Conservation (phyloP, 2,888 invertebrate genomes). For the Caenorhabditis sp. region DNA sequence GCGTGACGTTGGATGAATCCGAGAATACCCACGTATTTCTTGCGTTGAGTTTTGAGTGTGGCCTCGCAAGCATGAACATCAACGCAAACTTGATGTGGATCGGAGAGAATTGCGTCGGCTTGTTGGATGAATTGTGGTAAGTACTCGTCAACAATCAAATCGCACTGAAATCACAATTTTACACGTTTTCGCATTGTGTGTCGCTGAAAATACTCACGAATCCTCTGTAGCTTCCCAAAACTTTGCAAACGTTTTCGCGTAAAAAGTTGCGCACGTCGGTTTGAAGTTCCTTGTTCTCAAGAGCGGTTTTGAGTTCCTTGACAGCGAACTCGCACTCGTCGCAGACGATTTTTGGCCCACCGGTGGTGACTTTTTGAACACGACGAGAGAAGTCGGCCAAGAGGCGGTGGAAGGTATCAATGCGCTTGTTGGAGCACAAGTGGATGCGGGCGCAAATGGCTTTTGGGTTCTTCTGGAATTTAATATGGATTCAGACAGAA, state of each 20-base stretch:
- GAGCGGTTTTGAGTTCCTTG: conserved; percentile 58
- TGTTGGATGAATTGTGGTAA: conserved; percentile 68
- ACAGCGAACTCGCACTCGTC: conserved; percentile 70
- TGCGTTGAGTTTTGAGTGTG: conserved; percentile 7
- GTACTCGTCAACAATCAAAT: conserved; percentile 65
- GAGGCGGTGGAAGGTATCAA: conserved; percentile 63
- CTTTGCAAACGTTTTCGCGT: conserved; percentile 59
- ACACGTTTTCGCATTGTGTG: neutral
- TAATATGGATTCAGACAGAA: too few relatives aligned
- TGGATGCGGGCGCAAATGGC: conserved; percentile 62
- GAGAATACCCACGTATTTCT: conserved; percentile 38
- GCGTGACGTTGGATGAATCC: conserved; percentile 37
- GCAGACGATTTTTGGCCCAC: conserved; percentile 60
- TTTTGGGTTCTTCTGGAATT: conserved; percentile 56
- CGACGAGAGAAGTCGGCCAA: conserved; percentile 59
- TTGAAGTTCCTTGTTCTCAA: conserved; percentile 61
- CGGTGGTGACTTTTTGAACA: conserved; percentile 16
- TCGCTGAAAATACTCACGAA: conserved; percentile 42
- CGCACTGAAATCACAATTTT: conserved; percentile 50
- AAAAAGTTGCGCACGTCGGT: conserved; percentile 51
- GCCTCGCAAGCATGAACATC: conserved; percentile 32
- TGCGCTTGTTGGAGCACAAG: conserved; percentile 60
- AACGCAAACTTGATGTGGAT: conserved; percentile 53
- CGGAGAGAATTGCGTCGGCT: conserved; percentile 58
- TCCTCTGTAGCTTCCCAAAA: conserved; percentile 62